Evolutionary conservation across 1,140 invertebrate genomes (phyloP).

Genomic region (Hyles euphorbiae): DNA sequence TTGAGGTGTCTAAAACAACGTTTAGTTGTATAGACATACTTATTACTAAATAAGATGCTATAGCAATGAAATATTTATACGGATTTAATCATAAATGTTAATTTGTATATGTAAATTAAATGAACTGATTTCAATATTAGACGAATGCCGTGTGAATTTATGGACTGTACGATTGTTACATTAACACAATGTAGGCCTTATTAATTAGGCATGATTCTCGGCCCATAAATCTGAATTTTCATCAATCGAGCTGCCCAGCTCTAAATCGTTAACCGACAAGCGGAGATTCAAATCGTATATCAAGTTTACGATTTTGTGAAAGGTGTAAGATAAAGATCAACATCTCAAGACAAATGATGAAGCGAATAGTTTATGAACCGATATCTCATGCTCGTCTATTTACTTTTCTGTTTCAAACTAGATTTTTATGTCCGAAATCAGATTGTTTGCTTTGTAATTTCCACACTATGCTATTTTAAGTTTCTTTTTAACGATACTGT

Average conservation of each 20-base stretch:
- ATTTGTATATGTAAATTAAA: conserved; percentile 15
- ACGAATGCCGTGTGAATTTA: conserved; percentile 33
- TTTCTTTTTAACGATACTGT: too few species aligned
- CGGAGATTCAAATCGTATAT: neutral
- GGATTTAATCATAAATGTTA: conserved; percentile 11
- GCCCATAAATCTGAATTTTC: conserved; percentile 61
- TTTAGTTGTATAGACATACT: too few species aligned
- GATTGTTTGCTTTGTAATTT: too few species aligned
- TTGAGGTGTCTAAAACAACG: too few species aligned
- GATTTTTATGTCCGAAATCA: too few species aligned
- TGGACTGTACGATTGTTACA: conserved; percentile 39
- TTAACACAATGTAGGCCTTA: conserved; percentile 50
- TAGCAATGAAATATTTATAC: too few species aligned
- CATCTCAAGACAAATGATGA: too few species aligned
- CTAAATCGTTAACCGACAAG: neutral
- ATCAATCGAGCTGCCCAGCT: conserved; percentile 12
- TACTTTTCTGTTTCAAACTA: too few species aligned
- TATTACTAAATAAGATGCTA: too few species aligned
- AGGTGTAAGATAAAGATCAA: neutral
- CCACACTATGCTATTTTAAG: too few species aligned
- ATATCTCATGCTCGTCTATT: too few species aligned
- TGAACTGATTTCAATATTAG: conserved; percentile 28
- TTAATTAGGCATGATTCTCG: conserved; percentile 64
- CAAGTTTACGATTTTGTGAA: neutral
- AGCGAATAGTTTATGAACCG: too few species aligned